These are phyloP conservation scores for Odontamblyopus rebecca DNA, from an alignment of 2,797 vertebrate species.

Conservation along the genomic window DNA sequence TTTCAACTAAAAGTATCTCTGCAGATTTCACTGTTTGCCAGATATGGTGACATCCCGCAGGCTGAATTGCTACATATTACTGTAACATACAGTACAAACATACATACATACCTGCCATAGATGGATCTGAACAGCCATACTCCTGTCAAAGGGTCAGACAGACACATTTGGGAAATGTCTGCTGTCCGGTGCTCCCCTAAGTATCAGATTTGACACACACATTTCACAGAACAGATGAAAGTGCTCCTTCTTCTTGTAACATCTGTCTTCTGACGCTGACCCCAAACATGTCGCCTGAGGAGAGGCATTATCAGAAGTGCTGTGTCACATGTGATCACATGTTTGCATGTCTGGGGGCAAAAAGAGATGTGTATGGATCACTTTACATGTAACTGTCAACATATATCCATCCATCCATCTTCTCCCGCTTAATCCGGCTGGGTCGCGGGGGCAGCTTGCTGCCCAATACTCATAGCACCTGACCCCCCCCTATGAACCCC, in stretches of 20 bases:
- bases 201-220: constrained; percentile 79
- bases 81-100: too few species aligned
- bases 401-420: background rate
- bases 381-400: constrained; percentile 21
- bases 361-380: constrained; percentile 17
- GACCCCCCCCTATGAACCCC: too few species aligned
- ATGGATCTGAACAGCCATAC: constrained; percentile 30
- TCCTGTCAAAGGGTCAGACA: constrained; percentile 45
- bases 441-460: too few species aligned
- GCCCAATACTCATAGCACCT: too few species aligned
- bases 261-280: constrained; percentile 68
- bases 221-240: constrained; percentile 76
- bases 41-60: too few species aligned
- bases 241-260: constrained; percentile 59
- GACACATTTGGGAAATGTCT: constrained; percentile 50
- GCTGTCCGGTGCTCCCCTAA: constrained; percentile 48
- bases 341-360: constrained; percentile 23
- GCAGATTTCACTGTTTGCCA: background rate
- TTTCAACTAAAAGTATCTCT: too few species aligned
- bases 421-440: too few species aligned
- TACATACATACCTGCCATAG: constrained; percentile 4
- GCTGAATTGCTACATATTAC: background rate
- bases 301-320: constrained; percentile 58
- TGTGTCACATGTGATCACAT: constrained; percentile 46
- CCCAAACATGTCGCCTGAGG: constrained; percentile 66